These are phyloP conservation scores for Parnassius orleans DNA, from an alignment of 2,888 invertebrate species.

Conservation along the genomic window DNA sequence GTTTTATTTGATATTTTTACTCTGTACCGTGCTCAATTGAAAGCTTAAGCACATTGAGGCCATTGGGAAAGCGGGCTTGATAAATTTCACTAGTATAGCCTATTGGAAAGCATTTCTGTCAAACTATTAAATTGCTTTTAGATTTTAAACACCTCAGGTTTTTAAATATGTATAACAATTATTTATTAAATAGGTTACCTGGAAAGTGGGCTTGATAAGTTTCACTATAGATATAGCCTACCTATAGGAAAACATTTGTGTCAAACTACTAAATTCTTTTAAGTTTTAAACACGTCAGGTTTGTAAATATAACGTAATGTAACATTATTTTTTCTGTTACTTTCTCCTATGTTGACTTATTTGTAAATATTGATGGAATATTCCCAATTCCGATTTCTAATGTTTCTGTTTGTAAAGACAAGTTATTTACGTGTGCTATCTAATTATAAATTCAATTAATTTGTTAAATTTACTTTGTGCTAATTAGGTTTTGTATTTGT, in stretches of 20 bases:
- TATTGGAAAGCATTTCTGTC: conserved; percentile 14
- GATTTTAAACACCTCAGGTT: too few species aligned
- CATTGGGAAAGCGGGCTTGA: conserved; percentile 18
- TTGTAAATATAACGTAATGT: too few species aligned
- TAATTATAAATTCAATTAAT: conserved; percentile 23
- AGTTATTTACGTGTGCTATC: conserved; percentile 18
- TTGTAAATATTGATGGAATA: conserved; percentile 16
- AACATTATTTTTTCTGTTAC: not conserved
- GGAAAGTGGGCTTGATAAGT: conserved; percentile 18
- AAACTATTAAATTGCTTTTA: conserved; percentile 13
- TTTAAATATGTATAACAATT: too few species aligned
- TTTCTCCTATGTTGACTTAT: conserved; percentile 1
- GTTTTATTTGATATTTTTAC: too few species aligned
- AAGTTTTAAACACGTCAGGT: too few species aligned
- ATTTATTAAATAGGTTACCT: not conserved
- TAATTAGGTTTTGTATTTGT: conserved; percentile 14
- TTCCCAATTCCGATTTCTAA: conserved; percentile 13
- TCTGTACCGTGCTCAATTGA: conserved; percentile 6
- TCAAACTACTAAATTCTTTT: too few species aligned
- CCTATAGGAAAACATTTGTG: too few species aligned
- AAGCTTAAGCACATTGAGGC: conserved; percentile 12
- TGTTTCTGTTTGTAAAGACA: conserved; percentile 17
- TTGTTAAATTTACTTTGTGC: conserved; percentile 15
- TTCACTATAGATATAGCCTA: not conserved
- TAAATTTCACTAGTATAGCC: conserved; percentile 16